Percentiles rank a stretch among this genome's conserved stretches.
Conservation (phyloP, 2,113 vertebrate species). For the Aplodontia rufa region DNA sequence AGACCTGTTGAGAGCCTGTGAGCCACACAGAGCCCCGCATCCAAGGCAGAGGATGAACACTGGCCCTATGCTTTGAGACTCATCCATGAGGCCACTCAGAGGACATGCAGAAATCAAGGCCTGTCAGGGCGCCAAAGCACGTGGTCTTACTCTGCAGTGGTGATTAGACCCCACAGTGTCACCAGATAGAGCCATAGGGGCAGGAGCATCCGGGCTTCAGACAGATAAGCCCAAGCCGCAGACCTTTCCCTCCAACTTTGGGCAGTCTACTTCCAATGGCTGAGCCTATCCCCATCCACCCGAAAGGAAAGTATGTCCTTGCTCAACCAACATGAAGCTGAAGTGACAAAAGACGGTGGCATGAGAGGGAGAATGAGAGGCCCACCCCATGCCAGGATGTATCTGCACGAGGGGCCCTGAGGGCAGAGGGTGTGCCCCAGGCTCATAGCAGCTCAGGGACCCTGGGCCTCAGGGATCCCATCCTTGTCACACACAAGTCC, state of each 20-base stretch:
- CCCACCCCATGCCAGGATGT: background rate
- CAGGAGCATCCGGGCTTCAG: background rate
- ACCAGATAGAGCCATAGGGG: background rate
- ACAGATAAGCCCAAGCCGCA: background rate
- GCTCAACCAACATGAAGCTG: background rate
- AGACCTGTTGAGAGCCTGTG: no score
- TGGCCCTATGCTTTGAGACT: no score
- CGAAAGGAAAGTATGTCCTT: background rate
- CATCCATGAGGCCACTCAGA: background rate
- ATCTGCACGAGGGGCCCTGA: background rate
- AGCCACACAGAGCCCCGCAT: background rate
- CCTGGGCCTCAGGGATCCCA: background rate
- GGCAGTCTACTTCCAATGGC: background rate
- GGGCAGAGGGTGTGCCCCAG: background rate
- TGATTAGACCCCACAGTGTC: background rate
- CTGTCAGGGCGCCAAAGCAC: background rate
- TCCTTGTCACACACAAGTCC: no score
- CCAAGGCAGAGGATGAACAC: background rate
- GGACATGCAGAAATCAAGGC: background rate
- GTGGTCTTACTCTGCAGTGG: background rate
- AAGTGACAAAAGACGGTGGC: background rate
- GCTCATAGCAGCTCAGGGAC: background rate
- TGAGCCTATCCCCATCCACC: background rate
- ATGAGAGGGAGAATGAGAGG: background rate
- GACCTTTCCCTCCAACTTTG: background rate